Base-by-base conservation (phyloP, 2,888 invertebrate species). In the Limnephilus auricula region DNA sequence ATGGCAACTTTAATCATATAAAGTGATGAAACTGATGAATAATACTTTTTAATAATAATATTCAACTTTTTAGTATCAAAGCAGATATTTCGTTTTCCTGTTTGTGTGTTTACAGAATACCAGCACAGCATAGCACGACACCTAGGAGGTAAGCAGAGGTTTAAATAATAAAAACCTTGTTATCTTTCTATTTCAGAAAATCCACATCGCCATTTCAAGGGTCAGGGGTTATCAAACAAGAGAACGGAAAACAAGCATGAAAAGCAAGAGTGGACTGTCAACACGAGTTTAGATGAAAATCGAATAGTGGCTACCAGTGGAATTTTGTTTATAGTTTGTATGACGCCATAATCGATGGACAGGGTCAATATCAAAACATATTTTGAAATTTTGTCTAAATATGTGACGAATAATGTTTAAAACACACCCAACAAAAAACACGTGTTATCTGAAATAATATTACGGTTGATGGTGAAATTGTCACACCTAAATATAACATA, bases 151-250 rank as follows among this genome's bases (percentile, higher is more conserved):
- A 65, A 65, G 65, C 25, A 1, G n/a, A 65, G 65, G 65, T 65
- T 65, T 65, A 65, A 65, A 65, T 65, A 65, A 65, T 65, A 65
- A 65, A 65, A 65, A 25, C 25, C 25, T 1, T 65, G 65, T 65
- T 65, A 65, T 65, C 65, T 65, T 65, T 65, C 65, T 25, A 65
- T 65, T 65, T 65, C 25, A n/a, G 65, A 65, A 65, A 65, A 65
- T 65, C 65, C 65, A 65, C 65, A n/a, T 9, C 65, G 65, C 65
- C 18, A 65, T 65, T 65, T 9, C 65, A 65, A 25, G 85, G 85
- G 85, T 85, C 85, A 85, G 85, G 30, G 85, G 85, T 40, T 85
- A 85, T 85, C 85, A 40, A 85, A 85, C 40, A 45, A 34, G 84
- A 84, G 65, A 85, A 82, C 85, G 15, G n/a, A 50, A 82, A 90